A percentile compares a stretch with the other conserved stretches of the same genome.
Conservation (phyloP, 2,888 invertebrate species). For the Noctua fimbriata region DNA sequence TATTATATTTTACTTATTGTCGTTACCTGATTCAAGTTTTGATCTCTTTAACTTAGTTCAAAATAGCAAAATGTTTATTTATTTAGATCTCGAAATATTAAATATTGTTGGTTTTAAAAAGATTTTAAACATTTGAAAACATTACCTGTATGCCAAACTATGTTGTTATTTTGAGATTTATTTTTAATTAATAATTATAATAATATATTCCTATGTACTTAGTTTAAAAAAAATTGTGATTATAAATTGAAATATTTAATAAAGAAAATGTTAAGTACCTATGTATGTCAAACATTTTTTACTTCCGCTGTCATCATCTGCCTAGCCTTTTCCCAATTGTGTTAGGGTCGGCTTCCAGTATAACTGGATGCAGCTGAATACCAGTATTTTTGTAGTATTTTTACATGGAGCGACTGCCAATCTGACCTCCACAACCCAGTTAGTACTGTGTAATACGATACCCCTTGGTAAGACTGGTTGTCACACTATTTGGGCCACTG, state of each 20-base stretch:
- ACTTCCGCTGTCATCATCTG: background rate
- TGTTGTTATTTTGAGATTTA: constrained; percentile 87
- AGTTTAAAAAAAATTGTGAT: constrained; percentile 71
- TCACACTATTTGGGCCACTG: no score
- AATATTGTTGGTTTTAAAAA: constrained; percentile 75
- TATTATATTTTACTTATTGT: constrained; percentile 65
- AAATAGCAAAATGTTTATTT: constrained; percentile 81
- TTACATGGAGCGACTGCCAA: no score
- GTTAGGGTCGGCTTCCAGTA: no score
- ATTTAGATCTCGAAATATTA: constrained; percentile 78
- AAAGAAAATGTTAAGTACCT: constrained; percentile 66
- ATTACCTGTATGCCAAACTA: constrained; percentile 83
- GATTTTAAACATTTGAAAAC: constrained; percentile 74
- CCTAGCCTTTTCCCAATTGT: no score
- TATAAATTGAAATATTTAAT: constrained; percentile 74
- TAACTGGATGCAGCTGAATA: no score
- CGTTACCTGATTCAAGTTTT: constrained; percentile 88
- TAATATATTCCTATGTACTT: constrained; percentile 78
- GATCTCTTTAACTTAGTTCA: constrained; percentile 87
- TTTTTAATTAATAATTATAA: constrained; percentile 70
- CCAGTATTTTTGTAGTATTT: no score
- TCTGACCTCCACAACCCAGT: no score
- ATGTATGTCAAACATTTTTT: constrained; percentile 12
- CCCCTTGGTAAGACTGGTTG: no score
- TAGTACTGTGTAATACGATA: no score